A percentile compares a stretch with the other conserved stretches of the same genome.
Conservation (phyloP, 2,888 invertebrate genomes). For the Epinotia demarniana region DNA sequence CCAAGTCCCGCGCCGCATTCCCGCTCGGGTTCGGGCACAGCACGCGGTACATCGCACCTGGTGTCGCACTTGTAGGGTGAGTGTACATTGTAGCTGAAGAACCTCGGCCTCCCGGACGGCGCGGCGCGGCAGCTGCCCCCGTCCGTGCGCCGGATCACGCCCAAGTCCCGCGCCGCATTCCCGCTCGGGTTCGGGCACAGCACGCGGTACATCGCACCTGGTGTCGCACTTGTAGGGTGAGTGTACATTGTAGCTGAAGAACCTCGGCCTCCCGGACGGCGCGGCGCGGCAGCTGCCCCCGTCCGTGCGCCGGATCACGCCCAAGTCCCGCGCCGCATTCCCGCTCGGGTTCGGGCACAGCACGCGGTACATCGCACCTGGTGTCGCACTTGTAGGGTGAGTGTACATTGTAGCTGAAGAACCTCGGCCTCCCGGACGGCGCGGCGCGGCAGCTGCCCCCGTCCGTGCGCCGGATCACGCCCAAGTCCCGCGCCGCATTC, state of each 20-base stretch:
- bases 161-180: constrained; percentile 92
- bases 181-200: constrained; percentile 97
- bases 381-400: constrained; percentile 95
- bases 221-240: constrained; percentile 95
- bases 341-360: constrained; percentile 97
- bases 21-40: constrained; percentile 97
- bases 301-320: constrained; percentile 84
- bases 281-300: constrained; percentile 87
- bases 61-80: constrained; percentile 95
- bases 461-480: constrained; percentile 84
- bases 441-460: constrained; percentile 87
- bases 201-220: constrained; percentile 91
- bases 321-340: constrained; percentile 92
- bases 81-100: constrained; percentile 60
- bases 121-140: constrained; percentile 87
- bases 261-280: constrained; percentile 74
- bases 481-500: constrained; percentile 92
- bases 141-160: constrained; percentile 84
- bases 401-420: constrained; percentile 60
- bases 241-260: constrained; percentile 60
- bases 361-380: constrained; percentile 91
- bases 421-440: constrained; percentile 74
- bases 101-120: constrained; percentile 74
- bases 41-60: constrained; percentile 91
- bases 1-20: constrained; percentile 92